Evolutionary conservation across 1,140 invertebrate species (phyloP).

Genomic region (Hypsibius dujardini): DNA sequence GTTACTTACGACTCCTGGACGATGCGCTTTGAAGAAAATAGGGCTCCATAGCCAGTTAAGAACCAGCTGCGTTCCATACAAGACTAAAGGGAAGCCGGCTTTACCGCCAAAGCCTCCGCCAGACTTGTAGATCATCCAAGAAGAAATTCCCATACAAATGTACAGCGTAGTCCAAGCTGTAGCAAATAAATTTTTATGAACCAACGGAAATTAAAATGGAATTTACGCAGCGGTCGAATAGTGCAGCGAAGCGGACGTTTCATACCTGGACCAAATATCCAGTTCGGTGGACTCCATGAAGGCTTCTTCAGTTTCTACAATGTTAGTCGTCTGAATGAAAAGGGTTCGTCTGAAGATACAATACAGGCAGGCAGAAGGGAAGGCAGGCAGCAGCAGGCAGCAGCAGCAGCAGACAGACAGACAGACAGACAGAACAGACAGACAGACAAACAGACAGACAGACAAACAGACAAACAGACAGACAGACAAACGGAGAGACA

Average conservation of each 20-base stretch:
- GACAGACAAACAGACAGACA: no score
- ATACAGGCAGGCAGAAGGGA: conserved; percentile 15
- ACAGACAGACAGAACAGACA: conserved; percentile 16
- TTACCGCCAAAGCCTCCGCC: conserved; percentile 45
- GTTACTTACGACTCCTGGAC: conserved; percentile 49
- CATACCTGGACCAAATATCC: conserved; percentile 36
- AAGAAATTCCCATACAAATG: conserved; percentile 63
- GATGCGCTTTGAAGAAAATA: conserved; percentile 57
- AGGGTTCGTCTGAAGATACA: conserved; percentile 18
- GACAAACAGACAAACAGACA: neutral
- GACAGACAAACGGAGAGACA: neutral
- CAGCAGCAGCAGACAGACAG: no score
- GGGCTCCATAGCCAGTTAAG: conserved; percentile 73
- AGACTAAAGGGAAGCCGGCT: conserved; percentile 45
- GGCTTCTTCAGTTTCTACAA: conserved; percentile 50
- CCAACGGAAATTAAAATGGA: neutral
- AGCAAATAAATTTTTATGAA: conserved; percentile 36
- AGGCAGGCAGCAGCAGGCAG: neutral
- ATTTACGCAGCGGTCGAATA: neutral
- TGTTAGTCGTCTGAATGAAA: conserved; percentile 18
- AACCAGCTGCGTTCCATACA: conserved; percentile 55
- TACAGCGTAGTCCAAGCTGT: conserved; percentile 64
- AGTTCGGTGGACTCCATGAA: conserved; percentile 57
- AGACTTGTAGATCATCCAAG: conserved; percentile 59
- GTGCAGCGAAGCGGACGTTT: neutral